Evolutionary conservation across 2,113 vertebrate species (phyloP), one percentile per base, ranked within the genome.

Genomic region (Onychorhynchus coronatus): DNA sequence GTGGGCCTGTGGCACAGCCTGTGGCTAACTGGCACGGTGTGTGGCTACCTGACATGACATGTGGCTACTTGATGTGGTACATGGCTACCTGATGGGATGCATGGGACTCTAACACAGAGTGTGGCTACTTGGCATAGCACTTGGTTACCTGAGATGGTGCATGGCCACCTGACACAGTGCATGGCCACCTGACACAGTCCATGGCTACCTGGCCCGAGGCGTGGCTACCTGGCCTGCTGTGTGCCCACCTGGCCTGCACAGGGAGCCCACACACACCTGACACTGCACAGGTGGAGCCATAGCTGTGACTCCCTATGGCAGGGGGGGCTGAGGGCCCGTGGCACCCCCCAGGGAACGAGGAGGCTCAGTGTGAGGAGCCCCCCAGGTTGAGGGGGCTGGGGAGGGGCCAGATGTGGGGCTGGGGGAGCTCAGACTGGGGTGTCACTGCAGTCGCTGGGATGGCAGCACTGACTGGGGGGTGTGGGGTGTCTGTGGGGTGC

Each of bases 241-340:
- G 9, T 2, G 74, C 1, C 20, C 56, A 6, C 23, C 41, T 39
- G 59, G 37, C 25, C 37, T 13, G 37, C 37, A 20, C 25, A 35
- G 61, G 50, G 55, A n/a, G 5, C 24, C 58, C 66, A n/a, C 3
- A 47, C 39, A 24, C 39, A 19, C 55, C 66, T 47, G 85, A 22
- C 58, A 8, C 30, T 8, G 49, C 42, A 14, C 42, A 18, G 72
- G 62, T 31, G 62, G 42, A 50, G 24, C 52, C 20, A 1, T 2
- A 39, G 39, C 39, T 0, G 9, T 5, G n/a, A 14, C n/a, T 14
- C 15, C 4, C 30, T 31, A 2, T 4, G 53, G 62, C 37, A 33
- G 5, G n/a, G 49, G 28, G 63, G 39, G 7, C 44, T 22, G 53
- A 44, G 55, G 37, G 61, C 35, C 42, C 6, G 10, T 12, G 15